A percentile compares a stretch with the other conserved stretches of the same genome.
phyloP scores from a whole-genome alignment of 92 coral and sea anemone genomes.

The Phenganax subtilis region DNA sequence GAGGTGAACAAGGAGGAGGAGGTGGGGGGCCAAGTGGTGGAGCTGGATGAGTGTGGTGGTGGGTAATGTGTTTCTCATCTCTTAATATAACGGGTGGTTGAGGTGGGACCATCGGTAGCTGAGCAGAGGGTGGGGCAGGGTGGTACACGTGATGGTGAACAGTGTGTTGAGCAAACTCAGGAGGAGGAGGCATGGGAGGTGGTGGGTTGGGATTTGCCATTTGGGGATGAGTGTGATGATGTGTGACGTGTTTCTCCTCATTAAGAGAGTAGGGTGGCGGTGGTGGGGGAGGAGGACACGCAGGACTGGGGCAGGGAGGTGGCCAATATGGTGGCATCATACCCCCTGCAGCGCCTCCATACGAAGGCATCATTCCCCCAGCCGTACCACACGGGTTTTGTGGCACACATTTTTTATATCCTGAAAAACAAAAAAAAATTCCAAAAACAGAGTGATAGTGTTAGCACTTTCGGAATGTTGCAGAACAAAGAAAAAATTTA shows the following conservation, averaged over 20 bases:
- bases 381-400: constrained; percentile 30
- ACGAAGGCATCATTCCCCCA: constrained; percentile 19
- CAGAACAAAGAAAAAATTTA: no score
- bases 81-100: constrained; percentile 38
- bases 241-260: constrained; percentile 39
- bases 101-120: constrained; percentile 34
- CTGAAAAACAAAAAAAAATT: background rate
- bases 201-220: constrained; percentile 32
- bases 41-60: constrained; percentile 41
- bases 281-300: constrained; percentile 37
- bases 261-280: constrained; percentile 22
- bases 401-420: constrained; percentile 31
- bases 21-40: constrained; percentile 41
- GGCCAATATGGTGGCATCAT: constrained; percentile 44
- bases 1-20: constrained; percentile 36
- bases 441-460: no score
- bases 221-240: constrained; percentile 33
- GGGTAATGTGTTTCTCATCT: constrained; percentile 44
- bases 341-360: constrained; percentile 19
- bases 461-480: no score
- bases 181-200: constrained; percentile 31
- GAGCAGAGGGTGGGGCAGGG: constrained; percentile 33
- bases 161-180: constrained; percentile 31
- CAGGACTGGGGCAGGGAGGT: constrained; percentile 40
- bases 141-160: constrained; percentile 30